These are phyloP conservation scores for Sebastolobus alascanus DNA, from an alignment of 2,797 vertebrate genomes.

Conservation along the genomic window DNA sequence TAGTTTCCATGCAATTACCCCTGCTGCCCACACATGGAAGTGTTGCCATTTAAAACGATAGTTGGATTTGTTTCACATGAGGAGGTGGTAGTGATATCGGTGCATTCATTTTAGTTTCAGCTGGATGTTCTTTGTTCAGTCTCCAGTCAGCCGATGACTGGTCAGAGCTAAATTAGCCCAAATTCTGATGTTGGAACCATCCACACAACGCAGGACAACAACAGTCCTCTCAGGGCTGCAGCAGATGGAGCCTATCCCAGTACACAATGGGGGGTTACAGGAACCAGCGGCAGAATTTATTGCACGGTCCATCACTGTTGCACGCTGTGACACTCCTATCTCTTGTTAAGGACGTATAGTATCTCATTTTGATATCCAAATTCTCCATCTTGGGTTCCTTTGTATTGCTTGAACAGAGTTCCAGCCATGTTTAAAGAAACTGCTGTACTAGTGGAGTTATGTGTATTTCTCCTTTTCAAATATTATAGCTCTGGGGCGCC, in stretches of 20 bases:
- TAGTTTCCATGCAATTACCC: not conserved
- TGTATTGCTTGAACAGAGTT: not conserved
- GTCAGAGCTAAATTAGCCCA: not conserved
- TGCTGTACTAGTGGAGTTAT: not conserved
- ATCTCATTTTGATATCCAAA: not conserved
- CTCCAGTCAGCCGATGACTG: not conserved
- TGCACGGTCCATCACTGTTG: not conserved
- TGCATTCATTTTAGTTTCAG: not conserved
- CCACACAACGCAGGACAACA: not conserved
- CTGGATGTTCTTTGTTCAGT: not conserved
- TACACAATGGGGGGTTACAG: not conserved
- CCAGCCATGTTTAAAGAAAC: not conserved
- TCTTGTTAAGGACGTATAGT: not conserved
- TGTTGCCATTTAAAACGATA: conserved; percentile 11
- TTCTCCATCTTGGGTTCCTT: not conserved
- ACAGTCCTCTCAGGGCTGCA: too few species aligned
- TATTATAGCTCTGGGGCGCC: not conserved
- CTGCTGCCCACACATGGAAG: conserved; percentile 6
- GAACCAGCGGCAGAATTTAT: not conserved
- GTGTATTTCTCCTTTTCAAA: not conserved
- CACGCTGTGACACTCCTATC: not conserved
- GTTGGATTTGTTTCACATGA: not conserved
- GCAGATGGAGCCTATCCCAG: not conserved
- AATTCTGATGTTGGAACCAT: not conserved
- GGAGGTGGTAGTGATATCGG: not conserved